These are phyloP conservation scores for Lophotriccus pileatus DNA, from an alignment of 2,797 vertebrate species.

Conservation along the genomic window DNA sequence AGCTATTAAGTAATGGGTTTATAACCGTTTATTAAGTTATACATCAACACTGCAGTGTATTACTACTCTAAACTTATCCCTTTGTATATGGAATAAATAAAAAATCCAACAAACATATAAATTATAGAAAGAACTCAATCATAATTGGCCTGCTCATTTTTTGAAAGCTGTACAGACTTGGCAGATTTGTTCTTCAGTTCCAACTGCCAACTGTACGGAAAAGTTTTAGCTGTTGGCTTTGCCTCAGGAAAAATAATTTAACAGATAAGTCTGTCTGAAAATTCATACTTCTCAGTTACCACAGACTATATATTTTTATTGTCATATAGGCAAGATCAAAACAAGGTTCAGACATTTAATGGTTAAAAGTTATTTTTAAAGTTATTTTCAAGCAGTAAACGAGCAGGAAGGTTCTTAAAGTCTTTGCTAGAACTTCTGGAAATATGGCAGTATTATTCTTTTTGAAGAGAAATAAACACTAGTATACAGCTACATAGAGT, in stretches of 20 bases:
- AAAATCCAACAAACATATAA: neutral
- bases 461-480: neutral
- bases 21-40: neutral
- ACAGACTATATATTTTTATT: constrained; percentile 22
- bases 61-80: neutral
- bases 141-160: neutral
- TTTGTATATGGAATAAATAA: neutral
- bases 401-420: neutral
- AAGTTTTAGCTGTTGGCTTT: constrained; percentile 64
- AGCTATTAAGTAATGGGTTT: neutral
- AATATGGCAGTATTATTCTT: neutral
- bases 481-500: neutral
- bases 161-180: neutral
- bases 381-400: neutral
- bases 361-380: constrained; percentile 13
- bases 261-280: constrained; percentile 48
- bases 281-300: constrained; percentile 57
- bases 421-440: neutral
- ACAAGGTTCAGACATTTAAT: constrained; percentile 55
- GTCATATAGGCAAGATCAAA: constrained; percentile 50
- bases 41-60: neutral
- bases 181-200: neutral
- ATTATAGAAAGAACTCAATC: neutral
- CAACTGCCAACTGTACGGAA: neutral
- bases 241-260: constrained; percentile 68